Evolutionary conservation across 2,888 invertebrate species (phyloP), one percentile per base, ranked within the genome.

Genomic region (Drosophila pullipes): DNA sequence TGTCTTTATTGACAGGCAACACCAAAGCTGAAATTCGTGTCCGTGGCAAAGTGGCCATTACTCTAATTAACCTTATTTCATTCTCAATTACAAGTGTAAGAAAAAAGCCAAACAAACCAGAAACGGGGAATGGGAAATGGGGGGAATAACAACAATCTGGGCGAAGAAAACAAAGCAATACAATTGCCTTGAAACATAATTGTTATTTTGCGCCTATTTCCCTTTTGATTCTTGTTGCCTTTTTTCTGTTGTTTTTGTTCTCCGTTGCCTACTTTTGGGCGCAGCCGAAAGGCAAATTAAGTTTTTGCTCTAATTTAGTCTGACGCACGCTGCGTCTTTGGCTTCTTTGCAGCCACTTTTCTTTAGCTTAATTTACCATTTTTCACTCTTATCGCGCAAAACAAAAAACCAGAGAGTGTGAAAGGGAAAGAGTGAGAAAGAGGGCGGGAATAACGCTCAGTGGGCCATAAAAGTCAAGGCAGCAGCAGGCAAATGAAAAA

Each of bases 161-260:
- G 49, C 49, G 52, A 63, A 83, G 69, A 81, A 73, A 81, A 75
- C 80, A 84, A 85, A 81, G 76, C 85, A 82, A 81, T 85, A 90
- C 91, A 90, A 90, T 90, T 91, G 82, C 91, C 84, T 90, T 85
- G 82, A 85, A 90, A 85, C 85, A 84, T 90, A 91, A 91, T 91
- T 90, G 91, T 90, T 91, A 89, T 90, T 90, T 82, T 90, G 81
- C 76, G 83, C 86, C 75, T 75, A 74, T 85, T 87, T 76, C 78
- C 73, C 75, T 88, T 85, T 86, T 85, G 83, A 88, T 79, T 90
- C 70, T 76, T 76, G 35, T 55, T 62, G 64, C 37, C 30, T 58
- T 60, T 68, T 68, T 69, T 57, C 52, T 58, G 16, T 50, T 57
- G 35, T 50, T 52, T 10, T 66, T 63, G 60, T 25, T 47, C 16